A percentile compares a stretch with the other conserved stretches of the same genome.
Conservation (phyloP, 1,140 invertebrate species). For the Aphis craccivora region DNA sequence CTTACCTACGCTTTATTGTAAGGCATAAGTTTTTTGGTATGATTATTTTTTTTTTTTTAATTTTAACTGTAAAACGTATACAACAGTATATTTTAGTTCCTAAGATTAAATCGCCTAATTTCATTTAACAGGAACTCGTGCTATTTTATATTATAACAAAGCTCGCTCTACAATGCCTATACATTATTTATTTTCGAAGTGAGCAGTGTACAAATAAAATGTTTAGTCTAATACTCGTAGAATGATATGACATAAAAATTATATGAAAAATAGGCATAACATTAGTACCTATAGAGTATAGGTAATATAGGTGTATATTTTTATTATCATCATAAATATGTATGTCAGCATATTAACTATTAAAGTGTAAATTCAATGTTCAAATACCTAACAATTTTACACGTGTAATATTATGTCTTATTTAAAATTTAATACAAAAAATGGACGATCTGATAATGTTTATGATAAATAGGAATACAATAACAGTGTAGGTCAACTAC, state of each 20-base stretch:
- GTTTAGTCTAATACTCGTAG: neutral
- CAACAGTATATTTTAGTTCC: neutral
- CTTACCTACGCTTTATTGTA: neutral
- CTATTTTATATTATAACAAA: neutral
- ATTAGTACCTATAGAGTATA: too few relatives aligned
- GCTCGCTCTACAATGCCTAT: neutral
- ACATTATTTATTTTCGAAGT: neutral
- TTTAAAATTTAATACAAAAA: neutral
- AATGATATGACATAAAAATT: neutral
- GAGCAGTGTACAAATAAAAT: neutral
- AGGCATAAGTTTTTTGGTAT: neutral
- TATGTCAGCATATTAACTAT: neutral
- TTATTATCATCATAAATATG: neutral
- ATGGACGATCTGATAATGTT: neutral
- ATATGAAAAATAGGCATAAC: neutral
- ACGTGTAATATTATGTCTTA: neutral
- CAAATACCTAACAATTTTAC: neutral
- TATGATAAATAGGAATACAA: neutral
- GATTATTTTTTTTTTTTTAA: neutral
- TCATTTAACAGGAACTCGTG: neutral
- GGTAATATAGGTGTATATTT: neutral
- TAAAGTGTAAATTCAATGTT: neutral
- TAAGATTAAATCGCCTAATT: neutral
- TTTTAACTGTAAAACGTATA: neutral
- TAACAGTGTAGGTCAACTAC: neutral